Conservation (phyloP, 2,888 invertebrate species). For the Metopia argyrocephala region DNA sequence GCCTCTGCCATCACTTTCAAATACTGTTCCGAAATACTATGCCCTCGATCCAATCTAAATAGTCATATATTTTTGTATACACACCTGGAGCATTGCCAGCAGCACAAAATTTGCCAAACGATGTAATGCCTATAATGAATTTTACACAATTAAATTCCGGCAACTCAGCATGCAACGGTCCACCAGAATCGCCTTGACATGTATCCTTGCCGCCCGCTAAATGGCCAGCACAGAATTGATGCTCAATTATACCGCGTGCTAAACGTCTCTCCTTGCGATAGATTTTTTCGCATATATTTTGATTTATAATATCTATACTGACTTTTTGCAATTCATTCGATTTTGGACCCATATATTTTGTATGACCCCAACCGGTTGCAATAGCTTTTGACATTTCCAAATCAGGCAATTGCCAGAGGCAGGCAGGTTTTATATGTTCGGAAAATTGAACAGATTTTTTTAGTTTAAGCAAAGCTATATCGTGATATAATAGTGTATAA, state of each 20-base stretch:
- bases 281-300: conserved; percentile 71
- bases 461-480: conserved; percentile 81
- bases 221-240: conserved; percentile 79
- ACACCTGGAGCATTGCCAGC: conserved; percentile 76
- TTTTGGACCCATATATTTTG: conserved; percentile 72
- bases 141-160: conserved; percentile 76
- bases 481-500: conserved; percentile 80
- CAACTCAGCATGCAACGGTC: conserved; percentile 75
- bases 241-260: conserved; percentile 75
- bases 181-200: conserved; percentile 78
- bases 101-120: conserved; percentile 77
- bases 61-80: conserved; percentile 75
- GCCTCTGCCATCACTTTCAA: no score
- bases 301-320: conserved; percentile 73
- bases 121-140: conserved; percentile 77
- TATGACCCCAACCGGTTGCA: conserved; percentile 78
- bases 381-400: conserved; percentile 68
- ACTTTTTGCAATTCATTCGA: conserved; percentile 78
- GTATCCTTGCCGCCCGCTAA: conserved; percentile 77
- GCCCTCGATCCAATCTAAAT: conserved; percentile 77
- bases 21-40: conserved; percentile 73
- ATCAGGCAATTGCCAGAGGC: conserved; percentile 76
- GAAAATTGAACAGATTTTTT: conserved; percentile 70
- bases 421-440: conserved; percentile 75
- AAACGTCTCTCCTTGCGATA: conserved; percentile 74